These are phyloP conservation scores for Vicugna pacos DNA, from an alignment of 2,113 vertebrate genomes.

Conservation along the genomic window DNA sequence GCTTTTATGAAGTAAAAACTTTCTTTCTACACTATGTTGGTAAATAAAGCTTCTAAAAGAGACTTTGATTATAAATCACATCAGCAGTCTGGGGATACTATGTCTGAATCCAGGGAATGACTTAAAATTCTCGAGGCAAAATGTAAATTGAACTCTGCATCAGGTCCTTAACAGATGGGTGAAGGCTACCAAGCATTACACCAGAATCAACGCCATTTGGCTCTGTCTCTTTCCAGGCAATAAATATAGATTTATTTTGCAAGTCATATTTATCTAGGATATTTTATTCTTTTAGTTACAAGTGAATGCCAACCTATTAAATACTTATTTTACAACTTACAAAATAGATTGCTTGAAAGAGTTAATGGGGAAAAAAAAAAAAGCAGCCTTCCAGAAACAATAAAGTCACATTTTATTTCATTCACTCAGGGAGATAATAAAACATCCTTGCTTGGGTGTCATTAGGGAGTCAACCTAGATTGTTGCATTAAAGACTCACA, in stretches of 20 bases:
- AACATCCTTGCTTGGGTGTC: background rate
- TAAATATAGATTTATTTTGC: slow-evolving; percentile 43
- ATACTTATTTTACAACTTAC: slow-evolving; percentile 20
- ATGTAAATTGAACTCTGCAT: background rate
- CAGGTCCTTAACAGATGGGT: background rate
- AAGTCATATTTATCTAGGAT: slow-evolving; percentile 45
- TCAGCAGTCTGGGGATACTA: background rate
- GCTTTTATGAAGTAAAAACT: slow-evolving; percentile 27
- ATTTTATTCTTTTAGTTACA: slow-evolving; percentile 47
- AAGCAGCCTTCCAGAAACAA: background rate
- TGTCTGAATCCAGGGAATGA: slow-evolving; percentile 20
- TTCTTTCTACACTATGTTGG: background rate
- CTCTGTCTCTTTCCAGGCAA: background rate
- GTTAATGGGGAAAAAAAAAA: background rate
- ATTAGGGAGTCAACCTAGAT: background rate
- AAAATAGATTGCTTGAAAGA: slow-evolving; percentile 15
- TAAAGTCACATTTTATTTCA: background rate
- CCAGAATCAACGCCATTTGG: background rate
- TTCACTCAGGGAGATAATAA: background rate
- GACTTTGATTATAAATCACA: background rate
- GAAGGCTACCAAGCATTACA: background rate
- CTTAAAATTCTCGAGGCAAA: background rate
- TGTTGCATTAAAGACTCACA: background rate
- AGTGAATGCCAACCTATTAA: slow-evolving; percentile 57
- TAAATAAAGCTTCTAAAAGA: background rate